A percentile compares a stretch with the other conserved stretches of the same genome.
These are phyloP conservation scores for Paramuricea clavata DNA, from an alignment of 92 coral and sea anemone genomes.

Conservation along the genomic window DNA sequence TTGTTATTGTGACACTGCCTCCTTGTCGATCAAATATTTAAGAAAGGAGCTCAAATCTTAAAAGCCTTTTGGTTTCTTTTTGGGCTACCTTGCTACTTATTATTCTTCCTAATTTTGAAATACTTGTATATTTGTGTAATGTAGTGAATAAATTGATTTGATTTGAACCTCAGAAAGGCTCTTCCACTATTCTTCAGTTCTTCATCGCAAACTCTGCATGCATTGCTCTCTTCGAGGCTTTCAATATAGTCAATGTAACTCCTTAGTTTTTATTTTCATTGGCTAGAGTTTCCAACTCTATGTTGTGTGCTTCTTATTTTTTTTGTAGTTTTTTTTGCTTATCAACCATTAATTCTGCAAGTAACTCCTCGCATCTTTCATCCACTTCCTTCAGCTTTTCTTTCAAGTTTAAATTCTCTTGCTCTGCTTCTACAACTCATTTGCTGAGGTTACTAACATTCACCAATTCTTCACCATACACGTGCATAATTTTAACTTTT, in stretches of 20 bases:
- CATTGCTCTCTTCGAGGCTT: constrained; percentile 5
- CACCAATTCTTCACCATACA: constrained; percentile 25
- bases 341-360: constrained; percentile 5
- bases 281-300: background rate
- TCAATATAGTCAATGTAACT: constrained; percentile 31
- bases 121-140: too few relatives aligned
- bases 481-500: constrained; percentile 16
- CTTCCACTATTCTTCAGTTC: constrained; percentile 11
- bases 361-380: constrained; percentile 35
- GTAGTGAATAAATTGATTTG: too few relatives aligned
- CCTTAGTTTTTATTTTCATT: background rate
- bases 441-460: constrained; percentile 45
- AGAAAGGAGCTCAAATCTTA: too few relatives aligned
- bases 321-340: constrained; percentile 20
- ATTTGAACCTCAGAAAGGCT: constrained; percentile 28
- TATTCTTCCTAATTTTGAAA: too few relatives aligned
- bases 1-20: too few relatives aligned
- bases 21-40: too few relatives aligned
- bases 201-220: background rate
- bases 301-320: background rate
- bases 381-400: constrained; percentile 25
- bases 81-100: too few relatives aligned
- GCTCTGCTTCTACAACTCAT: constrained; percentile 20
- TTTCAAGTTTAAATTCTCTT: constrained; percentile 30
- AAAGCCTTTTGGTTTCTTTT: too few relatives aligned